A percentile compares a stretch with the other conserved stretches of the same genome.
These are phyloP conservation scores for Listronotus oregonensis DNA, from an alignment of 1,140 invertebrate species.

Conservation along the genomic window DNA sequence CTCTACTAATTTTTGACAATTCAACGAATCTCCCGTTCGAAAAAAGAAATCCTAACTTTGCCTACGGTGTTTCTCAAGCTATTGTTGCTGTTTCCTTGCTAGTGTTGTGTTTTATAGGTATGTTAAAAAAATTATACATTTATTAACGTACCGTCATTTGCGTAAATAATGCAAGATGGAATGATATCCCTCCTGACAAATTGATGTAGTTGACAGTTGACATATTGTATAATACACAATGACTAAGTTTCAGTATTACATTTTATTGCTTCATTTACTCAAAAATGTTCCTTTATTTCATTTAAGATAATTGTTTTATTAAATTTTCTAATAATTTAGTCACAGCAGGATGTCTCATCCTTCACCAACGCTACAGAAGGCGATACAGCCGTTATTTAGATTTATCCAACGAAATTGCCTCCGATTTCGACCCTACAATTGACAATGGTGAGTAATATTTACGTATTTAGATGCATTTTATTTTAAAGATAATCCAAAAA, in stretches of 20 bases:
- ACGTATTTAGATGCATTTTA: background rate
- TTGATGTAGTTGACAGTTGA: too few relatives aligned
- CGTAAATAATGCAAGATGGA: too few relatives aligned
- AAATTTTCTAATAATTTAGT: too few relatives aligned
- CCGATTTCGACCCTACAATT: slow-evolving; percentile 33
- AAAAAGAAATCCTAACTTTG: slow-evolving; percentile 77
- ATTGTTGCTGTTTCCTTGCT: slow-evolving; percentile 68
- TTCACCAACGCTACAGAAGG: slow-evolving; percentile 68
- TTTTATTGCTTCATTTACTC: too few relatives aligned
- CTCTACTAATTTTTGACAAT: slow-evolving; percentile 58
- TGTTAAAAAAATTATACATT: too few relatives aligned
- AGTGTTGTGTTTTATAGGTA: slow-evolving; percentile 71
- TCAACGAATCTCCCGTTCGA: slow-evolving; percentile 58
- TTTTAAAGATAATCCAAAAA: background rate
- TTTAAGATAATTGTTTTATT: too few relatives aligned
- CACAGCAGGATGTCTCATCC: slow-evolving; percentile 73
- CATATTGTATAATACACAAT: too few relatives aligned
- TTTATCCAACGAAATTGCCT: slow-evolving; percentile 51
- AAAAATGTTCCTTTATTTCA: too few relatives aligned
- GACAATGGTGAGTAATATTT: slow-evolving; percentile 26
- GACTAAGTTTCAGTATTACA: too few relatives aligned
- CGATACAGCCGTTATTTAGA: slow-evolving; percentile 58
- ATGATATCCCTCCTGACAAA: too few relatives aligned
- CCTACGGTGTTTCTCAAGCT: slow-evolving; percentile 76
- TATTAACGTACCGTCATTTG: background rate